A percentile compares a stretch with the other conserved stretches of the same genome.
Conservation (phyloP, 2,888 invertebrate species). For the Ganaspis brasiliensis region DNA sequence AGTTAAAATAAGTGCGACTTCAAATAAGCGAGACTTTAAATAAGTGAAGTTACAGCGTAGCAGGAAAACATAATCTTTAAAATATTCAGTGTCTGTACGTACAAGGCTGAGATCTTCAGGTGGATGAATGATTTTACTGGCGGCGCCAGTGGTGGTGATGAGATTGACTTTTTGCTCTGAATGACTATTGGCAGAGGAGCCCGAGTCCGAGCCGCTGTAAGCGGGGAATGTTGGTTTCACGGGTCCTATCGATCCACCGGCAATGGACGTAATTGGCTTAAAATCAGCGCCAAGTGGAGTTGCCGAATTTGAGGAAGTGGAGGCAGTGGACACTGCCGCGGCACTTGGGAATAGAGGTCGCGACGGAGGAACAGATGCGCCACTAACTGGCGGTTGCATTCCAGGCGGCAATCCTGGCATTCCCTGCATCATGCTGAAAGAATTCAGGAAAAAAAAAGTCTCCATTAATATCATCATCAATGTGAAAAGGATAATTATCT, state of each 20-base stretch:
- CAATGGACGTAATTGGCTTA: slow-evolving; percentile 82
- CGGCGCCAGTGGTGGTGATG: slow-evolving; percentile 90
- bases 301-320: slow-evolving; percentile 80
- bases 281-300: slow-evolving; percentile 84
- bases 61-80: too few species aligned
- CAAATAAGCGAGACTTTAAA: too few species aligned
- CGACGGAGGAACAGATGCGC: slow-evolving; percentile 80
- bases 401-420: slow-evolving; percentile 81
- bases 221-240: slow-evolving; percentile 91
- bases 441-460: slow-evolving; percentile 54
- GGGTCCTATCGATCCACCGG: slow-evolving; percentile 79
- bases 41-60: too few species aligned
- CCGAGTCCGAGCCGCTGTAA: slow-evolving; percentile 81
- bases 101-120: slow-evolving; percentile 93
- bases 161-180: slow-evolving; percentile 82
- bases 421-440: slow-evolving; percentile 81
- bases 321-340: slow-evolving; percentile 83
- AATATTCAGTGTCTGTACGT: slow-evolving; percentile 61
- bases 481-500: too few species aligned
- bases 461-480: too few species aligned
- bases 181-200: slow-evolving; percentile 79
- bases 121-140: slow-evolving; percentile 95
- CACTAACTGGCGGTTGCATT: slow-evolving; percentile 76
- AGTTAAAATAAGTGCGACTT: too few species aligned
- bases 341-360: slow-evolving; percentile 93